Percentiles rank a stretch among this genome's conserved stretches.
These are phyloP conservation scores for Salvelinus alpinus DNA, from an alignment of 2,113 vertebrate genomes.

Conservation along the genomic window DNA sequence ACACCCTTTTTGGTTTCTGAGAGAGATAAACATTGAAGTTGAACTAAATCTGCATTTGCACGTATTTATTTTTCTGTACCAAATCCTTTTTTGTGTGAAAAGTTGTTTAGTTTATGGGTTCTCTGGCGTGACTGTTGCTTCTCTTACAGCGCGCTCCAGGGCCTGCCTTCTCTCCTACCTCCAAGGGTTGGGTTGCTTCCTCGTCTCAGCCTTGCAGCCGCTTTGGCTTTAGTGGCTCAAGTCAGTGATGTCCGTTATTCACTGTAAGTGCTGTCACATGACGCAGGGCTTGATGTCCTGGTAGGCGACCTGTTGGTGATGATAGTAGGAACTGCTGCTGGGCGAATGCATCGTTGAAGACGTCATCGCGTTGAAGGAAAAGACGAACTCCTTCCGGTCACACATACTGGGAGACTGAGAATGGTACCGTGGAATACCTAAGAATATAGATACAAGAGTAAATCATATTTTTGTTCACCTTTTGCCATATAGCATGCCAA, in stretches of 20 bases:
- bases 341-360: conserved; percentile 94
- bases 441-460: conserved; percentile 21
- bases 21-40: neutral
- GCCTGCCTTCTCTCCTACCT: conserved; percentile 30
- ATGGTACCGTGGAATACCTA: conserved; percentile 96
- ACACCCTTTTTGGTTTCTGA: conserved; percentile 30
- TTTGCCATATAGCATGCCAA: too few relatives aligned
- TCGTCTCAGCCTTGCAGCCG: conserved; percentile 18
- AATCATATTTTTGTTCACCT: neutral
- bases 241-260: conserved; percentile 40
- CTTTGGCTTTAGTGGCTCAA: conserved; percentile 36
- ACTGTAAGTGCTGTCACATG: conserved; percentile 80
- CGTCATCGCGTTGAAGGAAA: conserved; percentile 99
- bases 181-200: conserved; percentile 37
- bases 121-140: neutral
- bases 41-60: neutral
- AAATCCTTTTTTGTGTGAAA: conserved; percentile 38
- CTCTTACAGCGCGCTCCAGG: conserved; percentile 21
- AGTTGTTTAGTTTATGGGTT: conserved; percentile 2
- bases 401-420: conserved; percentile 98
- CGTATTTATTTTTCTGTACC: neutral
- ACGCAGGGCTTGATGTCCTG: conserved; percentile 99
- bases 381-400: conserved; percentile 97
- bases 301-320: conserved; percentile 97
- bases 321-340: conserved; percentile 90